These are phyloP conservation scores for Hydrocynus forskahlii DNA, from an alignment of 2,797 vertebrate genomes.

Conservation along the genomic window DNA sequence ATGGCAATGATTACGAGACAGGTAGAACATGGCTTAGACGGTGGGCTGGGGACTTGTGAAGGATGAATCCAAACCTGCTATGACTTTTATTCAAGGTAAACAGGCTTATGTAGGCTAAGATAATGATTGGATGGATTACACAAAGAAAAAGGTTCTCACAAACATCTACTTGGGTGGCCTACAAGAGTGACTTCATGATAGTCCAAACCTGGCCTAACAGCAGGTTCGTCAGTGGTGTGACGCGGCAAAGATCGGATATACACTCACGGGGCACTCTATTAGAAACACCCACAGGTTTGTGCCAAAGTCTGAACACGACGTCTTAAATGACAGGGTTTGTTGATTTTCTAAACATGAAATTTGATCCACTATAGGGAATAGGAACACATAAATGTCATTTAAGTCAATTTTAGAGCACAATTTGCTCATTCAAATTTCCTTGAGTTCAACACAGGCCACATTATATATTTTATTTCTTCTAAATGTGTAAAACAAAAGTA, in stretches of 20 bases:
- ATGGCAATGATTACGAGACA: constrained; percentile 22
- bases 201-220: not conserved
- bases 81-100: not conserved
- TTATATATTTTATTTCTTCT: too few relatives aligned
- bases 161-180: not conserved
- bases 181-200: not conserved
- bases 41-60: not conserved
- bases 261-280: not conserved
- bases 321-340: too few relatives aligned
- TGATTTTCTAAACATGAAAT: too few relatives aligned
- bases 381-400: too few relatives aligned
- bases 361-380: too few relatives aligned
- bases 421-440: too few relatives aligned
- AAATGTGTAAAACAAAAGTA: too few relatives aligned
- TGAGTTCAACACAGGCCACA: too few relatives aligned
- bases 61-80: not conserved
- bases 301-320: too few relatives aligned
- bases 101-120: not conserved
- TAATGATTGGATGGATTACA: constrained; percentile 3
- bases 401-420: too few relatives aligned
- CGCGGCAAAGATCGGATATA: not conserved
- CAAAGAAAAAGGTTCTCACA: constrained; percentile 11
- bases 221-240: not conserved
- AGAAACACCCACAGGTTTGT: not conserved
- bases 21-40: constrained; percentile 3